Evolutionary conservation across 2,888 invertebrate genomes (phyloP).

Genomic region (Mythimna vitellina): DNA sequence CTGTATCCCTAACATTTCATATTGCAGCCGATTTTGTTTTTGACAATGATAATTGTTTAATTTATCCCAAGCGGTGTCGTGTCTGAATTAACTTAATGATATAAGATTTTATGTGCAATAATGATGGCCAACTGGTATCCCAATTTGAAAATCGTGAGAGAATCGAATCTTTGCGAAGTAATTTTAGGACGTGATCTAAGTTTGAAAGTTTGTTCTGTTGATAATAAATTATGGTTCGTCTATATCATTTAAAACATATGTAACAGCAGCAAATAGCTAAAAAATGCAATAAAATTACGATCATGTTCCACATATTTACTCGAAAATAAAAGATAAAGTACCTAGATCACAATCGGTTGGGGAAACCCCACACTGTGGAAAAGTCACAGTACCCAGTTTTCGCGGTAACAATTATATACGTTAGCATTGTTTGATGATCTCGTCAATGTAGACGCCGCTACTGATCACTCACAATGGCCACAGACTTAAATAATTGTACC

Average conservation of each 20-base stretch:
- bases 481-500: conserved; percentile 73
- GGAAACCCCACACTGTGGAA: conserved; percentile 81
- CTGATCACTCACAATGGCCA: conserved; percentile 74
- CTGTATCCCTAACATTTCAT: conserved; percentile 71
- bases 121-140: conserved; percentile 22
- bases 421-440: conserved; percentile 81
- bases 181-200: conserved; percentile 2
- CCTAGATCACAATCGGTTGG: conserved; percentile 70
- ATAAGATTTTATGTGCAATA: conserved; percentile 40
- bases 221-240: conserved; percentile 10
- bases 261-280: conserved; percentile 13
- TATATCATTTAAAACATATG: conserved; percentile 17
- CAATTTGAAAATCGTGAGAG: conserved; percentile 49
- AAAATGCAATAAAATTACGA: background rate
- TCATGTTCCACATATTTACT: conserved; percentile 57
- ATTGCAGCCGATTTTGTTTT: conserved; percentile 55
- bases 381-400: conserved; percentile 76
- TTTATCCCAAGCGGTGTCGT: conserved; percentile 50
- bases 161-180: conserved; percentile 9
- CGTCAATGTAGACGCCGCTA: conserved; percentile 73
- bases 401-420: conserved; percentile 80
- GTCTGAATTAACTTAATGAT: conserved; percentile 38
- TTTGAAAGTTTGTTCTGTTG: conserved; percentile 26
- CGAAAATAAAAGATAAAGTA: conserved; percentile 64
- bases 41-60: conserved; percentile 69